Conservation (phyloP, 1,140 invertebrate species). For the Aphaenogaster floridana region DNA sequence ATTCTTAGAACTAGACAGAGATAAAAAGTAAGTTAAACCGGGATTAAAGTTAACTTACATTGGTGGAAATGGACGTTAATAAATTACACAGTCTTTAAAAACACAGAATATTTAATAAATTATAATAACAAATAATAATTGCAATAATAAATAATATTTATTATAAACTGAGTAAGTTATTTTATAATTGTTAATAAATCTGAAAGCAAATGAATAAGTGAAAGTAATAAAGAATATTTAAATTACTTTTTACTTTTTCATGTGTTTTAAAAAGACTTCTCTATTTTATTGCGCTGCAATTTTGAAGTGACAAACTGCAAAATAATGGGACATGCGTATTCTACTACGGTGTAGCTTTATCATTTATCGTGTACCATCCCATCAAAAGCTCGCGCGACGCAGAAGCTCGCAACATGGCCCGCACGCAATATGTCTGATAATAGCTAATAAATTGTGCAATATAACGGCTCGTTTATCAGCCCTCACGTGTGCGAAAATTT, state of each 20-base stretch:
- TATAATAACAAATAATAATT: not conserved
- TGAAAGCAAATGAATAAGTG: not conserved
- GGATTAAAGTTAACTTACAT: no score
- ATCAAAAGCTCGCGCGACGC: conserved; percentile 17
- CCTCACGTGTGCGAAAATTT: conserved; percentile 51
- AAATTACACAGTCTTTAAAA: not conserved
- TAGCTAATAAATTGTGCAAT: conserved; percentile 73
- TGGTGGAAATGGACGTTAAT: not conserved
- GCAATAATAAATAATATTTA: not conserved
- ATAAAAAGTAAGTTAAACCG: no score
- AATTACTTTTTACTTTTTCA: not conserved
- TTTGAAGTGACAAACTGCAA: not conserved
- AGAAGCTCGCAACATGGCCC: conserved; percentile 50
- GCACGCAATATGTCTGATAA: conserved; percentile 61
- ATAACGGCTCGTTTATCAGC: conserved; percentile 58
- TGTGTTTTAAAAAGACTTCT: not conserved
- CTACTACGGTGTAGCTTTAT: not conserved
- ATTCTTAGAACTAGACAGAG: no score
- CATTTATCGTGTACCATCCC: conserved; percentile 29
- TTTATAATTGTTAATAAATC: not conserved
- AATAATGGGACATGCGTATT: conserved; percentile 30
- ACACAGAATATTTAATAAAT: not conserved
- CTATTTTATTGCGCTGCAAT: not conserved
- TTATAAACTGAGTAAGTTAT: not conserved
- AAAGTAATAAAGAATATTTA: not conserved